These are phyloP conservation scores for Apoda limacodes DNA, from an alignment of 2,888 invertebrate species.

Conservation along the genomic window DNA sequence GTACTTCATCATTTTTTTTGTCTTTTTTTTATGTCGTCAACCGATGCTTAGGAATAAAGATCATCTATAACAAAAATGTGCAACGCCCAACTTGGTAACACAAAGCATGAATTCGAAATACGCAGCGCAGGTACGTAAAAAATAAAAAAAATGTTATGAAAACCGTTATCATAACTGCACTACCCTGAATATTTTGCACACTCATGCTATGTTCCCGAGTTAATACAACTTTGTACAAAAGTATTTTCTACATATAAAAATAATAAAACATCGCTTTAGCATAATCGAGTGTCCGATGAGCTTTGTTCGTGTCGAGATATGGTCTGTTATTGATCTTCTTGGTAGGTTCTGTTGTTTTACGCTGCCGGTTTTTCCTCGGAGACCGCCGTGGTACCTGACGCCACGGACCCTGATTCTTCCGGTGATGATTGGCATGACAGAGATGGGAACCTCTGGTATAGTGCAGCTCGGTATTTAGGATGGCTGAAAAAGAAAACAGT, in stretches of 20 bases:
- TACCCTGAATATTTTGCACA: conserved; percentile 49
- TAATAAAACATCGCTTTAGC: conserved; percentile 56
- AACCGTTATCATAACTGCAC: conserved; percentile 5
- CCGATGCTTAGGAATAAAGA: conserved; percentile 38
- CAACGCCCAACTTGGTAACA: conserved; percentile 55
- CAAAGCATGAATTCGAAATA: conserved; percentile 64
- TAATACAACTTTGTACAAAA: conserved; percentile 60
- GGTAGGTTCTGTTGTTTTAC: conserved; percentile 34
- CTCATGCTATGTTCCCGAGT: conserved; percentile 55
- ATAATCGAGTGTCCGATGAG: conserved; percentile 39
- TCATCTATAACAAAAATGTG: conserved; percentile 60
- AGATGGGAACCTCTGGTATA: conserved; percentile 83
- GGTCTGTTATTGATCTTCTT: conserved; percentile 16
- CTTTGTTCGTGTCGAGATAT: conserved; percentile 20
- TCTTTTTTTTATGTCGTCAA: conserved; percentile 49
- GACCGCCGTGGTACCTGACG: conserved; percentile 76
- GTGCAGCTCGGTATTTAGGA: conserved; percentile 81
- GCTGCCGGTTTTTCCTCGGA: conserved; percentile 76
- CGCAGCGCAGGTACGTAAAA: conserved; percentile 30
- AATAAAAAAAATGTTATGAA: conserved; percentile 18
- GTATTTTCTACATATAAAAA: conserved; percentile 64
- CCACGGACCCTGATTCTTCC: conserved; percentile 74
- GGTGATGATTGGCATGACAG: conserved; percentile 73
- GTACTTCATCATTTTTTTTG: conserved; percentile 34
- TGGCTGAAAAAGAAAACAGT: too few species aligned